Conservation (phyloP, 2,797 vertebrate genomes). For the Nothura maculosa region DNA sequence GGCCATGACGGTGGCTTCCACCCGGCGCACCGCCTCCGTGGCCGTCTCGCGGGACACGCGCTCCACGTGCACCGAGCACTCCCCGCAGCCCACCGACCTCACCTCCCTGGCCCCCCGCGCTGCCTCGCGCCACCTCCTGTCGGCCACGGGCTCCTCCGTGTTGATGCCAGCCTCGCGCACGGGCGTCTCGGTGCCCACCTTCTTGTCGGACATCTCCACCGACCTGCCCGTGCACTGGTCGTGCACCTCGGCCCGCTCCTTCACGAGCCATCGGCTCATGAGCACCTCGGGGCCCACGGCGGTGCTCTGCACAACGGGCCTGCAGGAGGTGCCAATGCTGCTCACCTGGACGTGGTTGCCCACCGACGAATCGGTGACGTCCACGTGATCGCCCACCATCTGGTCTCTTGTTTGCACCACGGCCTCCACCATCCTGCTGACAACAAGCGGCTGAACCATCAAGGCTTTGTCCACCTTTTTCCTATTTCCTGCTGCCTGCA, state of each 20-base stretch:
- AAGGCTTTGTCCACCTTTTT: constrained; percentile 91
- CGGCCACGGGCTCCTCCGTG: constrained; percentile 80
- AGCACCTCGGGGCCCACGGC: constrained; percentile 86
- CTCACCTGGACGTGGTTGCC: constrained; percentile 75
- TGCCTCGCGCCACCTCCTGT: constrained; percentile 53
- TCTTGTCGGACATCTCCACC: constrained; percentile 78
- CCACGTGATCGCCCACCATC: constrained; percentile 86
- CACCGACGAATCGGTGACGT: constrained; percentile 75
- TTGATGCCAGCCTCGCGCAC: constrained; percentile 86
- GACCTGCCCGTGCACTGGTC: constrained; percentile 82
- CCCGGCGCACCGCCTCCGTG: constrained; percentile 78
- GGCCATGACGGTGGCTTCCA: constrained; percentile 85
- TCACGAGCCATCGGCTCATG: constrained; percentile 90
- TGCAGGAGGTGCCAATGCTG: constrained; percentile 84
- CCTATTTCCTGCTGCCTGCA: constrained; percentile 91
- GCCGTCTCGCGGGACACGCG: constrained; percentile 79
- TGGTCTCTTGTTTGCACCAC: constrained; percentile 85
- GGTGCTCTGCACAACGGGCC: constrained; percentile 67
- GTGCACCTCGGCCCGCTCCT: constrained; percentile 79
- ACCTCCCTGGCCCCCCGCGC: constrained; percentile 60
- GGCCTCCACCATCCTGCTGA: constrained; percentile 89
- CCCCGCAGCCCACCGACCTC: constrained; percentile 90
- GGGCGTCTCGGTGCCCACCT: constrained; percentile 80
- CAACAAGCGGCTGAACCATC: constrained; percentile 86
- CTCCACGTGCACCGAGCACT: constrained; percentile 86